Evolutionary conservation across 2,113 vertebrate genomes (phyloP).

Genomic region (Gymnogyps californianus): DNA sequence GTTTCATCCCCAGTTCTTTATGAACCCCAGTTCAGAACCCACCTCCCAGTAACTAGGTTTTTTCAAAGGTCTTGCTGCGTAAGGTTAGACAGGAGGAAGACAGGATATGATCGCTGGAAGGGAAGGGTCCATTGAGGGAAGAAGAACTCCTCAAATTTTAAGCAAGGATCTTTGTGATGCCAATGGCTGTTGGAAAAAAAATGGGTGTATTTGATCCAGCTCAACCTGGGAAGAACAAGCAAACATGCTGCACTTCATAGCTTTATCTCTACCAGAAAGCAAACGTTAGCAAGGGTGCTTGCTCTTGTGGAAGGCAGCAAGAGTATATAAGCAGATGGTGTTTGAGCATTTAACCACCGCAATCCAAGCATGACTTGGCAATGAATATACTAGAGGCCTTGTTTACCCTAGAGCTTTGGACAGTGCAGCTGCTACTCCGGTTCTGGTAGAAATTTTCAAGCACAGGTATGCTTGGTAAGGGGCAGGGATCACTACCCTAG

Average conservation of each 20-base stretch:
- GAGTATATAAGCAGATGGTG: slow-evolving; percentile 60
- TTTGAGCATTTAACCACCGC: slow-evolving; percentile 51
- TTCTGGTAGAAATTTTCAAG: slow-evolving; percentile 6
- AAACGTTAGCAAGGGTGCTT: slow-evolving; percentile 25
- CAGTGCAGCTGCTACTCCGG: slow-evolving; percentile 17
- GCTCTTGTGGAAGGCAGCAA: slow-evolving; percentile 44
- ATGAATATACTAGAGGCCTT: slow-evolving; percentile 25
- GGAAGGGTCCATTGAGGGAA: neutral
- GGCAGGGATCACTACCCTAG: neutral
- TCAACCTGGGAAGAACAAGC: neutral
- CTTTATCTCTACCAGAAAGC: neutral
- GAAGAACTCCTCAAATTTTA: neutral
- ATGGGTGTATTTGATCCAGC: neutral
- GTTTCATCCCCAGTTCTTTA: neutral
- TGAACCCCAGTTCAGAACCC: neutral
- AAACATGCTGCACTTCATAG: neutral
- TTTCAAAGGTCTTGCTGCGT: neutral
- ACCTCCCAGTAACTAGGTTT: neutral
- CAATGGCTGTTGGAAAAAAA: neutral
- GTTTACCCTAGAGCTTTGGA: slow-evolving; percentile 60
- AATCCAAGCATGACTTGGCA: slow-evolving; percentile 58
- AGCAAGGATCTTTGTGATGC: neutral
- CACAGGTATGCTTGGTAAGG: neutral
- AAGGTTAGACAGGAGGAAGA: neutral
- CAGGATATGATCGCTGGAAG: neutral